phyloP scores from a whole-genome alignment of 2,797 vertebrate species.

The Dallia pectoralis region DNA sequence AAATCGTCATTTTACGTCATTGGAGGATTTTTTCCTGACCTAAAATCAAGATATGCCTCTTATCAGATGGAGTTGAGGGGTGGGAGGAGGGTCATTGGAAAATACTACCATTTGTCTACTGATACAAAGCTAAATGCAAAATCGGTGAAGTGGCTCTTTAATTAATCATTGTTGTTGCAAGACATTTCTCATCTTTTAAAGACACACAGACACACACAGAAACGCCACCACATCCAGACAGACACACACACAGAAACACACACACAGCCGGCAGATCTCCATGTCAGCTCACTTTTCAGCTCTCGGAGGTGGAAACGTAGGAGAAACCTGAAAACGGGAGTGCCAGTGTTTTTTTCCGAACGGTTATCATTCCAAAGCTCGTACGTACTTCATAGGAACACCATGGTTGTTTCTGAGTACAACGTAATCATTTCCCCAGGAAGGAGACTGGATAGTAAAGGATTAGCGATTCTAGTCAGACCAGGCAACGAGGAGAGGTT shows the following conservation, averaged over 20 bases:
- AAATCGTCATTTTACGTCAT: too few relatives aligned
- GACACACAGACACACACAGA: constrained; percentile 3
- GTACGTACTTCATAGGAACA: constrained; percentile 24
- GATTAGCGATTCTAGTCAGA: not conserved
- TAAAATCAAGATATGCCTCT: too few relatives aligned
- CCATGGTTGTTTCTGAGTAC: constrained; percentile 16
- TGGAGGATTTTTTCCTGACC: too few relatives aligned
- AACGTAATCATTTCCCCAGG: constrained; percentile 32
- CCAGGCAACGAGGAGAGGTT: not conserved
- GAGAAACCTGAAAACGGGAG: constrained; percentile 42
- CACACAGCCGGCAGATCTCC: constrained; percentile 30
- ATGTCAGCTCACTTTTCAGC: constrained; percentile 15
- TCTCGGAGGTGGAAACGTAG: constrained; percentile 12
- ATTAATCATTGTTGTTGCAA: too few relatives aligned
- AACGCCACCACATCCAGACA: constrained; percentile 1
- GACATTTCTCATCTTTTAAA: not conserved
- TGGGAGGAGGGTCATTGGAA: too few relatives aligned
- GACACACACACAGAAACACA: constrained; percentile 20
- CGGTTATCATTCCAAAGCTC: constrained; percentile 46
- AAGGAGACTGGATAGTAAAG: constrained; percentile 20
- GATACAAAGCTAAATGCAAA: too few relatives aligned
- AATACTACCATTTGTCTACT: too few relatives aligned
- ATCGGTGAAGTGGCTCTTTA: too few relatives aligned
- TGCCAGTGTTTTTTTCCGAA: constrained; percentile 43
- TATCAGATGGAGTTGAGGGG: too few relatives aligned